Percentiles rank a stretch among this genome's conserved stretches.
Conservation (phyloP, 2,113 vertebrate genomes). For the Pimephales promelas region DNA sequence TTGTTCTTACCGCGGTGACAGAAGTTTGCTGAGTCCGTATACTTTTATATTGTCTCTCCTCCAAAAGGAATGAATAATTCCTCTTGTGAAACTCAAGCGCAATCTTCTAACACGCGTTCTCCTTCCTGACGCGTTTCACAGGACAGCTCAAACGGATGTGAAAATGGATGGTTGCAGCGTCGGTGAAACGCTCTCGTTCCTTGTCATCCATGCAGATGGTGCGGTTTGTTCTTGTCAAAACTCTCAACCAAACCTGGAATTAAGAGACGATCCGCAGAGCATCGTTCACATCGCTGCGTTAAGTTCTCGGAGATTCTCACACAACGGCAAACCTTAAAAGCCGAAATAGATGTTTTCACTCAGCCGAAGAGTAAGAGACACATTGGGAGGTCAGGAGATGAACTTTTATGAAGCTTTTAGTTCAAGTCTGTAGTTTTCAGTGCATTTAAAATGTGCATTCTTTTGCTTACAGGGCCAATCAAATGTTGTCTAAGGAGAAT, state of each 20-base stretch:
- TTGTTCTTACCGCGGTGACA: neutral
- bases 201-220: conserved; percentile 22
- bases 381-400: neutral
- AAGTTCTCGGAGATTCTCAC: neutral
- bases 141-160: conserved; percentile 22
- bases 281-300: neutral
- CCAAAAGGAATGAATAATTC: conserved; percentile 25
- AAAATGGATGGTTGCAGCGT: conserved; percentile 25
- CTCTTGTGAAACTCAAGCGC: conserved; percentile 19
- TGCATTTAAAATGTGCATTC: neutral
- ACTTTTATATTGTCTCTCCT: conserved; percentile 27
- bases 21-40: neutral
- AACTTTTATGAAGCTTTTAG: neutral
- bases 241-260: conserved; percentile 31
- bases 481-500: neutral
- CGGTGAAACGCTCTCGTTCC: conserved; percentile 3
- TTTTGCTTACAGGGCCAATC: neutral
- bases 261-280: neutral
- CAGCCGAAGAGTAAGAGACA: neutral
- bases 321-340: conserved; percentile 7
- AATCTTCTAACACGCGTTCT: neutral
- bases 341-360: neutral
- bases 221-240: conserved; percentile 15
- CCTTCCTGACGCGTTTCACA: neutral
- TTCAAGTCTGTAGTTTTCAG: neutral